phyloP scores from a whole-genome alignment of 2,797 vertebrate genomes.

The Peromyscus nudipes region DNA sequence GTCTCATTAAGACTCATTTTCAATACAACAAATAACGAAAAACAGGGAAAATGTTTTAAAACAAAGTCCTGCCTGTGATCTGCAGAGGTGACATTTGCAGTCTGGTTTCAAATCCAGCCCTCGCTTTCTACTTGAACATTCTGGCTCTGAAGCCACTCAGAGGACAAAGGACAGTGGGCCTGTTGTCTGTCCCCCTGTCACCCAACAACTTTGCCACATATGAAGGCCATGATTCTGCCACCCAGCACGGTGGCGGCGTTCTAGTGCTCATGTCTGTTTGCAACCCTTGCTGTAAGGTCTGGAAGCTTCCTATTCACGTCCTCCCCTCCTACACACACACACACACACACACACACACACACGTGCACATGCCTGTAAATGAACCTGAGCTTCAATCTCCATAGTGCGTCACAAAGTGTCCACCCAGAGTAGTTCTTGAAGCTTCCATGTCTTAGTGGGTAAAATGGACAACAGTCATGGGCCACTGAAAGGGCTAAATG shows the following conservation, averaged over 20 bases:
- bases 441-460: neutral
- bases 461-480: neutral
- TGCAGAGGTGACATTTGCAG: constrained; percentile 14
- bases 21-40: constrained; percentile 54
- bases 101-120: neutral
- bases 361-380: neutral
- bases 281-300: neutral
- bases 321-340: too few species aligned
- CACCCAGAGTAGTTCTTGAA: neutral
- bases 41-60: constrained; percentile 37
- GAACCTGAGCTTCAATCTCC: neutral
- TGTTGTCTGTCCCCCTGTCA: neutral
- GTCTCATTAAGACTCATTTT: constrained; percentile 38
- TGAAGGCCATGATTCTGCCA: neutral
- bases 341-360: neutral
- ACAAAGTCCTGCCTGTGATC: neutral
- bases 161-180: neutral
- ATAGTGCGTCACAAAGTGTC: neutral
- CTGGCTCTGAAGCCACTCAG: neutral
- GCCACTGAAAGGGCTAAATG: neutral
- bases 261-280: neutral
- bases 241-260: neutral
- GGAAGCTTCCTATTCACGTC: neutral
- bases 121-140: neutral
- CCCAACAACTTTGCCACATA: neutral